Conservation (phyloP, 1,140 invertebrate species). For the Drosophila sp. region DNA sequence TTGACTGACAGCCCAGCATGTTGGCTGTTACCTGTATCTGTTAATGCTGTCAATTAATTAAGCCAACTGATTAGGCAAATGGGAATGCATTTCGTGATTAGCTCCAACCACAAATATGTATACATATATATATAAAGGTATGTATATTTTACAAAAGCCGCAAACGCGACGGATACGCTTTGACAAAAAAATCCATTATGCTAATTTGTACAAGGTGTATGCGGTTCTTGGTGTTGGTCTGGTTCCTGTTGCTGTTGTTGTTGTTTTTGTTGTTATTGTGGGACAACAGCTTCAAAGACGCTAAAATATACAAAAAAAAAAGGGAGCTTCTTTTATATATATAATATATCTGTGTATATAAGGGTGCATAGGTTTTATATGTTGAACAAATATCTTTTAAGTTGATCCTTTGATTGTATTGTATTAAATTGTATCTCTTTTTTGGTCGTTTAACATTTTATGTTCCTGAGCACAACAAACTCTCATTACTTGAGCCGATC, state of each 20-base stretch:
- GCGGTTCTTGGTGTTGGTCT: slow-evolving; percentile 51
- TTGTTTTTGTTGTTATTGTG: slow-evolving; percentile 44
- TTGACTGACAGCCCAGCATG: slow-evolving; percentile 7
- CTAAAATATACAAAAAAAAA: slow-evolving; percentile 62
- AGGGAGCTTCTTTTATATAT: slow-evolving; percentile 47
- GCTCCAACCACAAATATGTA: slow-evolving; percentile 65
- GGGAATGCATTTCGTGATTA: slow-evolving; percentile 81
- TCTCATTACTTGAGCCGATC: too few species aligned
- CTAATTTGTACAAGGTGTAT: slow-evolving; percentile 72
- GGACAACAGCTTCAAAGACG: slow-evolving; percentile 69
- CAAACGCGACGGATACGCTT: slow-evolving; percentile 40
- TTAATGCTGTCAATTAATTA: slow-evolving; percentile 71
- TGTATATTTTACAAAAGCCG: slow-evolving; percentile 62
- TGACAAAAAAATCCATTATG: slow-evolving; percentile 82
- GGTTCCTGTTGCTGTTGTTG: slow-evolving; percentile 44
- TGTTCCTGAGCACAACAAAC: neutral
- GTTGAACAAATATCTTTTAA: too few species aligned
- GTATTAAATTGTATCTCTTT: neutral
- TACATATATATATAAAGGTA: slow-evolving; percentile 23
- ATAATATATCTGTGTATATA: neutral
- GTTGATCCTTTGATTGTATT: too few species aligned
- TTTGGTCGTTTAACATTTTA: slow-evolving; percentile 6
- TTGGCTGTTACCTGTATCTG: neutral
- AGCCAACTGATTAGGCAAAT: slow-evolving; percentile 78
- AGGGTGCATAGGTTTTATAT: too few species aligned